A percentile compares a stretch with the other conserved stretches of the same genome.
Conservation (phyloP, 2,113 vertebrate genomes). For the Rhineura floridana region DNA sequence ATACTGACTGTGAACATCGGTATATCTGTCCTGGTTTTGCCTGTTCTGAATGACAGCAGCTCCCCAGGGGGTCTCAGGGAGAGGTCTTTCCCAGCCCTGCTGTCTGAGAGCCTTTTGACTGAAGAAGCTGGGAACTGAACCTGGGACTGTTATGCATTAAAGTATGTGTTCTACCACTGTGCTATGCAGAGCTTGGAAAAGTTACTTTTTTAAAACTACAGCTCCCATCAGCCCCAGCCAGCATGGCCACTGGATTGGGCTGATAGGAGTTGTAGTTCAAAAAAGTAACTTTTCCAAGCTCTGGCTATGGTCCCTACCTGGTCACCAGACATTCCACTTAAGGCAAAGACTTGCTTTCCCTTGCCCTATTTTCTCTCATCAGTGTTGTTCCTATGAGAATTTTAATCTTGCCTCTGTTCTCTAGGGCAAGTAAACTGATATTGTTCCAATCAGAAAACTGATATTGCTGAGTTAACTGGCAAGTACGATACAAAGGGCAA, state of each 20-base stretch:
- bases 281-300: no score
- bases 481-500: background rate
- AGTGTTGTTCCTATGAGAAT: background rate
- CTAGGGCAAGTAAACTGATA: slow-evolving; percentile 25
- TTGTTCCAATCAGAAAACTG: slow-evolving; percentile 1
- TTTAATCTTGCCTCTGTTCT: slow-evolving; percentile 9
- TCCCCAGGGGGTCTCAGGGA: background rate
- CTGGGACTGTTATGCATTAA: background rate
- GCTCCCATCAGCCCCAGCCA: no score
- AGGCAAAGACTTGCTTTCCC: background rate
- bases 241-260: no score
- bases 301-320: no score
- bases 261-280: no score
- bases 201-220: no score
- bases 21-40: background rate
- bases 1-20: background rate
- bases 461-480: background rate
- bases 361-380: background rate
- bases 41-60: background rate
- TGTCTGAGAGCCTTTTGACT: background rate
- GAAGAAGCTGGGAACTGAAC: background rate
- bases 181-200: no score
- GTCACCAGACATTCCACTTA: background rate
- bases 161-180: no score
- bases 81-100: background rate